Evolutionary conservation across 2,797 vertebrate genomes (phyloP).

Genomic region (Muscicapa striata): DNA sequence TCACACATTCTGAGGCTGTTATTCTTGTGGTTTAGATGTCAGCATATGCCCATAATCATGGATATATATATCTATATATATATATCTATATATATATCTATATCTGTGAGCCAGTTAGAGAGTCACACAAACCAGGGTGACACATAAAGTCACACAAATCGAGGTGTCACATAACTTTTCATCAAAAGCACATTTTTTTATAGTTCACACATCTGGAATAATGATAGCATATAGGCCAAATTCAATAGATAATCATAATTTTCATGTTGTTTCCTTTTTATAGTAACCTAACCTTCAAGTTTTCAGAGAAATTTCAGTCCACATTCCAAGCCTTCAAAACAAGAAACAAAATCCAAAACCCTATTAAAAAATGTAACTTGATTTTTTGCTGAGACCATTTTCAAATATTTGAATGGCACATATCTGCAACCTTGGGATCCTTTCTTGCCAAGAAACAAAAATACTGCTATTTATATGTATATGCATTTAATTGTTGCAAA

Average conservation of each 20-base stretch:
- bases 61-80: no score
- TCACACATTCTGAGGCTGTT: background rate
- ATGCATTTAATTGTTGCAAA: background rate
- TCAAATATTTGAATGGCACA: background rate
- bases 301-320: background rate
- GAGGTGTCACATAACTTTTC: background rate
- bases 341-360: background rate
- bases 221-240: background rate
- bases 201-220: background rate
- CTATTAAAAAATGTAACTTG: background rate
- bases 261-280: background rate
- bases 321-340: background rate
- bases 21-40: background rate
- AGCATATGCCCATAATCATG: background rate
- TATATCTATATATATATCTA: fast-evolving
- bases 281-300: background rate
- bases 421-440: background rate
- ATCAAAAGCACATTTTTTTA: background rate
- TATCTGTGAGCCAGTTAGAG: background rate
- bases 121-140: background rate
- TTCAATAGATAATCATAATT: background rate
- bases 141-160: background rate
- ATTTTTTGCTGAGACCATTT: background rate
- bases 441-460: background rate
- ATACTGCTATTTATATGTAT: background rate